Percentiles rank a stretch among this genome's conserved stretches.
Evolutionary conservation across 2,797 vertebrate genomes (phyloP).

Genomic region (Poecilia gillii): DNA sequence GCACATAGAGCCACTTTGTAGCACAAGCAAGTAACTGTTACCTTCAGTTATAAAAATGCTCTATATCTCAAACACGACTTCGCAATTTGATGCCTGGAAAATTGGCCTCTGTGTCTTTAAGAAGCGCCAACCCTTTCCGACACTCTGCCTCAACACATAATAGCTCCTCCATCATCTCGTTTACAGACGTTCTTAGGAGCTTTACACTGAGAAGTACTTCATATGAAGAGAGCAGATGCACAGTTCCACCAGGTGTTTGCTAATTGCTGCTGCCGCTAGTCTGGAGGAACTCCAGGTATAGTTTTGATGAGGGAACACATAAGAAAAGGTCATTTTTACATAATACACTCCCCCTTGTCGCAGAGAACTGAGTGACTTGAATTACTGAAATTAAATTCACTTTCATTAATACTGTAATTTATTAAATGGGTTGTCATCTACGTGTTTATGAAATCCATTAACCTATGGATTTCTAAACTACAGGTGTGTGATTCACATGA

Average conservation of each 20-base stretch:
- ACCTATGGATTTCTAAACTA: neutral
- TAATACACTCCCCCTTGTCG: neutral
- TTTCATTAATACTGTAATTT: neutral
- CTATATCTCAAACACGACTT: too few relatives aligned
- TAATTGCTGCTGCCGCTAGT: neutral
- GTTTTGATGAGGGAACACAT: neutral
- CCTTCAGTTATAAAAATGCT: neutral
- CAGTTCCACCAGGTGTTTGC: neutral
- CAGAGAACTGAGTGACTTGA: neutral
- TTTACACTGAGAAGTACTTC: neutral
- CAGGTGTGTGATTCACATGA: constrained; percentile 28
- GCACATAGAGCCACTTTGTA: too few relatives aligned
- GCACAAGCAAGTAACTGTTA: neutral
- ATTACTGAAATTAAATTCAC: neutral
- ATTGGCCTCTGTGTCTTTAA: too few relatives aligned
- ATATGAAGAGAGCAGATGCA: neutral
- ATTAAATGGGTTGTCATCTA: neutral
- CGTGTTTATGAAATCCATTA: neutral
- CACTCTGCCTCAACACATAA: neutral
- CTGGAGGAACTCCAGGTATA: neutral
- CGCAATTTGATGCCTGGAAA: too few relatives aligned
- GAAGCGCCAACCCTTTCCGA: too few relatives aligned
- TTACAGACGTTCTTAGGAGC: neutral
- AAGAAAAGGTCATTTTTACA: neutral
- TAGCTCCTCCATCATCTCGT: neutral